These are phyloP conservation scores for Drosophila nasuta DNA, from an alignment of 1,140 invertebrate species.

Conservation along the genomic window DNA sequence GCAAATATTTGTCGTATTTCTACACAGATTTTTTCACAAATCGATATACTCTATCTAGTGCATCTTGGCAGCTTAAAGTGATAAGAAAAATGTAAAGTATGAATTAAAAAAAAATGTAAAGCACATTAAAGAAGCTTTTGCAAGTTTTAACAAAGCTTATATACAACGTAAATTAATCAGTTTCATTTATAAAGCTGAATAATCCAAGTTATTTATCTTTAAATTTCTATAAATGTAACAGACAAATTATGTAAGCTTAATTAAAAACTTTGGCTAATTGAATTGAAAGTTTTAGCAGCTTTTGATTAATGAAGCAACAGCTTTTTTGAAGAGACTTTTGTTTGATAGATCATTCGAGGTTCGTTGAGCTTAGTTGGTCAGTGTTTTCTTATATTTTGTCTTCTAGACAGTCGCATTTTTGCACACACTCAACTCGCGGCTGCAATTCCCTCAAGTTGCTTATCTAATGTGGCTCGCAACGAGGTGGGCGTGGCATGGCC, in stretches of 20 bases:
- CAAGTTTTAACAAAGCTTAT: no score
- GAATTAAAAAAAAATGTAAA: neutral
- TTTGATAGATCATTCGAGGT: neutral
- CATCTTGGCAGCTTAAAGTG: neutral
- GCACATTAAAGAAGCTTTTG: neutral
- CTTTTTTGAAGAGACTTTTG: neutral
- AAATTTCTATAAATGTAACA: no score
- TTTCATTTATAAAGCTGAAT: no score
- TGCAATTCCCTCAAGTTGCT: slow-evolving; percentile 58
- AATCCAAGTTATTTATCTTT: no score
- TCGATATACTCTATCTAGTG: slow-evolving; percentile 15
- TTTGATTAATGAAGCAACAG: neutral
- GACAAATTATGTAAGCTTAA: no score
- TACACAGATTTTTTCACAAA: slow-evolving; percentile 13
- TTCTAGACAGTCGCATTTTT: slow-evolving; percentile 38
- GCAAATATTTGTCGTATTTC: slow-evolving; percentile 56
- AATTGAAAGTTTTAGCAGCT: no score
- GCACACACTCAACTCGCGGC: slow-evolving; percentile 34
- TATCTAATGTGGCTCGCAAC: slow-evolving; percentile 53
- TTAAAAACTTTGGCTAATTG: no score
- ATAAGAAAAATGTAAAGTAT: no score
- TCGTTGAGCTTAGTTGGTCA: neutral
- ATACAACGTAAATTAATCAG: no score
- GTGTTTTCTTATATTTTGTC: slow-evolving; percentile 15
- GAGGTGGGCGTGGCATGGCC: slow-evolving; percentile 37